Base-by-base conservation (phyloP, 1,140 invertebrate genomes). In the Aphis craccivora region DNA sequence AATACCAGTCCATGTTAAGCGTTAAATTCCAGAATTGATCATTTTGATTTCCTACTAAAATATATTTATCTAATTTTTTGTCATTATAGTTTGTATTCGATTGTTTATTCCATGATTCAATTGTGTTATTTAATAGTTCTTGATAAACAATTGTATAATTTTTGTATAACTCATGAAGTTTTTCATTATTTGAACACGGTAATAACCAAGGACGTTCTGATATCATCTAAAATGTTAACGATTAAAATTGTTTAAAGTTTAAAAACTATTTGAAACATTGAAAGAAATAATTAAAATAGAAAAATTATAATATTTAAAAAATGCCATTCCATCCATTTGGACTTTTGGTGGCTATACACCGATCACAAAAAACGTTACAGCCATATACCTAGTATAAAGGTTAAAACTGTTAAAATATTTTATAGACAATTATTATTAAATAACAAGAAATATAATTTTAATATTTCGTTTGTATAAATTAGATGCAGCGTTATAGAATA, bases 11-110 rank as follows among this genome's bases (percentile, higher is more conserved):
- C 45, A 93, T 40, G 40, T 93, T 86, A 18, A 30, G 22, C 5
- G 91, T 30, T 23, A 93, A 93, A 93, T 93, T 22, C 91, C 91
- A 93, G 7, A 86, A 93, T 0, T 93, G 43, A 40, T 93, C 43
- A 43, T 86, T 55, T 86, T 86, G 91, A 40, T 93, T 93, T 37
- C 45, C 91, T 20, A 40, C n/a, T 18, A 93, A 37, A 40, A 93
- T 48, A 23, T 93, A 37, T n/a, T 53, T 93, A 8, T 86, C 81
- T 22, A 84, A 23, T 9, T n/a, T 81, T 40, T 84, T 93, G 14
- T 55, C 91, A 37, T n/a, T n/a, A n/a, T 53, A 37, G 22, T 93
- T n/a, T 3, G 11, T 35, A 48, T 67, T 37, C 2, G 43, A 37
- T 40, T 84, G 91, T 22, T n/a, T 20, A n/a, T 35, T 25, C 91